Evolutionary conservation across 2,888 invertebrate species (phyloP).

Genomic region (Lysandra bellargus): DNA sequence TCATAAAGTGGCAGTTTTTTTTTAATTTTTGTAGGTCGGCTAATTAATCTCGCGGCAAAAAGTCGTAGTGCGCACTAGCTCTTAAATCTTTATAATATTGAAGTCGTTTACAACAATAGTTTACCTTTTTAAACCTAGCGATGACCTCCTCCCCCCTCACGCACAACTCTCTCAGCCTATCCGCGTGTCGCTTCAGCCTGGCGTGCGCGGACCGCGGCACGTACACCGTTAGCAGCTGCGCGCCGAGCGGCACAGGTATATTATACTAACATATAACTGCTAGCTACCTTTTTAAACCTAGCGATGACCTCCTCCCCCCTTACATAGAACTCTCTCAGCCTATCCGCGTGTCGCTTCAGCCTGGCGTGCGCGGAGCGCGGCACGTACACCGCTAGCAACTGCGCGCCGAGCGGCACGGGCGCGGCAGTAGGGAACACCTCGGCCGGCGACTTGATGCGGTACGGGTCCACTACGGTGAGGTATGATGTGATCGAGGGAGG

Average conservation of each 20-base stretch:
- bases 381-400: constrained; percentile 89
- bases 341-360: constrained; percentile 64
- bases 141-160: constrained; percentile 67
- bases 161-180: constrained; percentile 61
- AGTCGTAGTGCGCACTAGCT: too few relatives aligned
- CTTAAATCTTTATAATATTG: too few relatives aligned
- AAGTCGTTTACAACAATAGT: too few relatives aligned
- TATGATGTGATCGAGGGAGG: constrained; percentile 87
- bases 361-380: constrained; percentile 81
- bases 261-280: too few relatives aligned
- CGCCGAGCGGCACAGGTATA: constrained; percentile 86
- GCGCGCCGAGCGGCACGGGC: constrained; percentile 89
- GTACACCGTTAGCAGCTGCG: constrained; percentile 89
- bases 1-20: too few relatives aligned
- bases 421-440: constrained; percentile 84
- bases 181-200: constrained; percentile 65
- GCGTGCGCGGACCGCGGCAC: constrained; percentile 83
- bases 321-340: constrained; percentile 63
- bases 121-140: constrained; percentile 69
- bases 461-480: constrained; percentile 90
- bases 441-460: constrained; percentile 90
- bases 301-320: constrained; percentile 70
- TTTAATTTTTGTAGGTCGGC: too few relatives aligned
- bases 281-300: constrained; percentile 66
- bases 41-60: too few relatives aligned